These are phyloP conservation scores for Cyprinus carpio DNA, from an alignment of 2,113 vertebrate species.

Conservation along the genomic window DNA sequence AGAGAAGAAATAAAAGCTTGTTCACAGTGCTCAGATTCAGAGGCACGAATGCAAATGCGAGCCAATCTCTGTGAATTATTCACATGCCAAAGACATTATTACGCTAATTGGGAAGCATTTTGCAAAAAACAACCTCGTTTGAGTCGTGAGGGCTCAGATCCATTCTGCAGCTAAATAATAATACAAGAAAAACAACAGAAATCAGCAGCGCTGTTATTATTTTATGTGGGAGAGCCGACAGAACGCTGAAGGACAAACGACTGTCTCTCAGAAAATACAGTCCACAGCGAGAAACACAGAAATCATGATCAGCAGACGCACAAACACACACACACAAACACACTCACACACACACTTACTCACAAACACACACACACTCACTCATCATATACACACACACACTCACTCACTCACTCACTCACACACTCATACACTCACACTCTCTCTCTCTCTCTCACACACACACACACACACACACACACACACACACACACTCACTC, in stretches of 20 bases:
- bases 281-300: no score
- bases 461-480: background rate
- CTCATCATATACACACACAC: no score
- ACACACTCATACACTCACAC: no score
- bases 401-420: no score
- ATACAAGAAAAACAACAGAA: background rate
- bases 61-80: constrained; percentile 42
- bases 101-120: constrained; percentile 30
- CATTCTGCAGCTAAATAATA: background rate
- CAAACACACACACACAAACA: no score
- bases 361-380: no score
- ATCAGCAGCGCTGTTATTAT: constrained; percentile 20
- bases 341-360: no score
- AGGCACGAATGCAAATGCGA: constrained; percentile 35
- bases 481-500: background rate
- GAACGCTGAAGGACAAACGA: background rate
- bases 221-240: constrained; percentile 10
- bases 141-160: background rate
- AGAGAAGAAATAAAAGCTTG: constrained; percentile 39
- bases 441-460: fast-evolving
- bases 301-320: no score
- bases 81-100: constrained; percentile 17
- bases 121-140: constrained; percentile 40
- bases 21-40: constrained; percentile 42
- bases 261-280: background rate